Base-by-base conservation (phyloP, 2,113 vertebrate species). In the Hippoglossus stenolepis region DNA sequence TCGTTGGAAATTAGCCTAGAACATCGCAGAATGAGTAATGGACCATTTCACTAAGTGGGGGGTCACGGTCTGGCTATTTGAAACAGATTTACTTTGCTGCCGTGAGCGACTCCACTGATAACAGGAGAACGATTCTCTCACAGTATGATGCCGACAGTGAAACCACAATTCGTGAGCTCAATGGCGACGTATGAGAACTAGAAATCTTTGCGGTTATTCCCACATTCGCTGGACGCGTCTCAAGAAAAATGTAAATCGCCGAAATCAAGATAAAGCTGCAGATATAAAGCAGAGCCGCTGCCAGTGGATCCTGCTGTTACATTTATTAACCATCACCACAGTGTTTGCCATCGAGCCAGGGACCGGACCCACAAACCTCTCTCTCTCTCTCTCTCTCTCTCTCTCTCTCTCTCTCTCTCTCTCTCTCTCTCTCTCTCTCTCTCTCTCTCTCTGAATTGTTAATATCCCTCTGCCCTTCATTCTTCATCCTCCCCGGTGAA, bases 61-160 rank as follows among this genome's bases (percentile, higher is more conserved):
- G 26, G 61, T 71, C 54, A 15, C 26, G 45, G 67, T 45, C 5
- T 54, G 56, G 18, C 31, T 15, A 54, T 56, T 65, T 45, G n/a
- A 14, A 72, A 40, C 23, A 31, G 18, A 66, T 66, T 31, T 73
- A 73, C 56, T 45, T 40, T 23, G 62, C 56, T 66, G 31, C 54
- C 43, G 40, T 5, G 17, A 51, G 70, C 11, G 24, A 53, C n/a
- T 54, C 21, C 24, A 49, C 61, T 23, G 47, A 54, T 54, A 18
- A 10, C 59, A 54, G 9, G 63, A 10, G 13, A 47, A 35, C 11
- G 2, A 4, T 65, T 26, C 9, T 54, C 18, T 67, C 77, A 43
- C 54, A 35, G 35, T 24, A 35, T 17, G 18, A 20, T 62, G 15
- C 65, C 57, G 35, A 31, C 61, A 23, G n/a, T 26, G 17, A 38